Base-by-base conservation (phyloP, 2,888 invertebrate genomes). In the Diadegma fenestrale region DNA sequence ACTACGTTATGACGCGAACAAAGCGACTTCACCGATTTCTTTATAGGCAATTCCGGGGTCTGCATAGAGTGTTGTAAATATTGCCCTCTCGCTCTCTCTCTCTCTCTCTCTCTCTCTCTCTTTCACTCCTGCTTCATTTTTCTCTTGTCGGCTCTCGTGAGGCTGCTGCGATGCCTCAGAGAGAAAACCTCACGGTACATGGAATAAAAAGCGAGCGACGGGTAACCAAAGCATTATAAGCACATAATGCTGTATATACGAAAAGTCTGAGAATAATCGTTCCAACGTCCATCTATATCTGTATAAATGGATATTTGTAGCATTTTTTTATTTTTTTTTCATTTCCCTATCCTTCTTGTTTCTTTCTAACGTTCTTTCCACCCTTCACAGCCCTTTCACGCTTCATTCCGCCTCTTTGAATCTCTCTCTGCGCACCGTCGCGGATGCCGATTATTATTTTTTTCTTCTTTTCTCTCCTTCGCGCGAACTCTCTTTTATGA, bases 1-100 rank as follows among this genome's bases (percentile, higher is more conserved):
- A 92, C 92, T 92, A 91, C 92, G 93, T 93, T 93, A 93, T 93
- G 93, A 93, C 92, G 92, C 92, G 93, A 93, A 93, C 93, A 93
- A 93, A 93, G 92, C 92, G 92, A 92, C 90, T 92, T 89, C 89
- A 89, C 92, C 80, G 92, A 93, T 93, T 93, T 93, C 93, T 93
- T 93, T 93, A 93, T 93, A 93, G 93, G 93, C 94, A 93, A 93
- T 93, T 93, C 92, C 93, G 90, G 90, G 91, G 88, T 91, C 91
- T 91, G 91, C 91, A 90, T 90, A 89, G 90, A 91, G 90, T 89
- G 90, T 91, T 92, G 92, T 92, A 93, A 93, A 93, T 93, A 93
- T 92, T 90, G 89, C 90, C 68, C 41, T 51, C 78, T 68, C 80
- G 37, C 26, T 68, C 48, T 26, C 41, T 58, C 51, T 58, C 19